Evolutionary conservation across 2,888 invertebrate species (phyloP), one percentile per base, ranked within the genome.

Genomic region (Drosophila buzzatii): DNA sequence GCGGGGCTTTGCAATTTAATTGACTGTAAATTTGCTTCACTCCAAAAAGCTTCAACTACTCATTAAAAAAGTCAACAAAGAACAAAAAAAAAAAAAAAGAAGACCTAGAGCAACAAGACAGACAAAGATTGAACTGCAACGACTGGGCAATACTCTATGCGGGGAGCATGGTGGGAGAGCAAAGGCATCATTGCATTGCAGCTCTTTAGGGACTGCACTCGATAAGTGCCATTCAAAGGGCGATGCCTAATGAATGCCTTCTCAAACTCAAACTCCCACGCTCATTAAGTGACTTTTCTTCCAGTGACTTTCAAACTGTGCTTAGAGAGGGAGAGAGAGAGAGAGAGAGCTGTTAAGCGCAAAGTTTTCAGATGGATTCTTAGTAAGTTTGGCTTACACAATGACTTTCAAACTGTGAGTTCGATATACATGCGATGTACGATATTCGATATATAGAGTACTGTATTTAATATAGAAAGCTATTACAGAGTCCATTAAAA

Each of bases 11-110:
- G 63, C 74, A 83, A 83, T 85, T 85, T 85, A 85, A 85, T 85
- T 85, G 85, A 85, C 85, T 85, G 85, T 83, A 85, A 85, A 85
- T 85, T 89, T 89, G 86, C 77, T 71, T 76, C 73, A 76, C 84
- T 78, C 79, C 72, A 83, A 73, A 82, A 73, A 75, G 77, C 81
- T 86, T 79, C 76, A 86, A 89, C 86, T 89, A 86, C 81, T 81
- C 84, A 76, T 89, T 86, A 83, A 83, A 81, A 70, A 69, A 76
- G 51, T 66, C 35, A 66, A 67, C 37, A 35, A 60, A 23, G 10
- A 7, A 23, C 20, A 16, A n/a, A 16, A 37, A 16, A 52, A 20
- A 65, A 62, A 16, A 31, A 9, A 65, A 62, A 16, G 27, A 9
- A 2, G 45, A 45, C 45, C 16, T 27, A 7, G 35, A 10, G 27